A percentile compares a stretch with the other conserved stretches of the same genome.
These are phyloP conservation scores for Rhimphoctona megacephalus DNA, from an alignment of 2,888 invertebrate genomes.

Conservation along the genomic window DNA sequence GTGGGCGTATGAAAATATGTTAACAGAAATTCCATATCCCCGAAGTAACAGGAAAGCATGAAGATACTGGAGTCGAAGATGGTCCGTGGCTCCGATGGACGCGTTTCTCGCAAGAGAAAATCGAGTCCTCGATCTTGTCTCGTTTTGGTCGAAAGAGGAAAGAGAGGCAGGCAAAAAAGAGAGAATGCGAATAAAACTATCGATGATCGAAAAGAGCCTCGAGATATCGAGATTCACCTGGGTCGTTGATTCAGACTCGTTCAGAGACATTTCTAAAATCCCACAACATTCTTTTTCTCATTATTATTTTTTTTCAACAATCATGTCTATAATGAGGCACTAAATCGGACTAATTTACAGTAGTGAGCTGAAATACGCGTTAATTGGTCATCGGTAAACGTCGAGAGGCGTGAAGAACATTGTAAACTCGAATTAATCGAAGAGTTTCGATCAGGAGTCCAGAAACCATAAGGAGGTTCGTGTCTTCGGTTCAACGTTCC, in stretches of 20 bases:
- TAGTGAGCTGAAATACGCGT: slow-evolving; percentile 68
- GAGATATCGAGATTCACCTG: not conserved
- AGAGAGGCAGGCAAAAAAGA: not conserved
- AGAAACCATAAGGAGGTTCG: slow-evolving; percentile 71
- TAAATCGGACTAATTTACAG: slow-evolving; percentile 50
- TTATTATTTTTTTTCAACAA: slow-evolving; percentile 1
- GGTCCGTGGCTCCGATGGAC: not conserved
- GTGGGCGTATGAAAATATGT: slow-evolving; percentile 73
- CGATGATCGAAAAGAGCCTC: slow-evolving; percentile 39
- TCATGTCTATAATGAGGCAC: slow-evolving; percentile 5
- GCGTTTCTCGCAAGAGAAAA: not conserved
- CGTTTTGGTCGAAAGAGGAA: slow-evolving; percentile 1
- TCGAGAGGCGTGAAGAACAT: slow-evolving; percentile 81
- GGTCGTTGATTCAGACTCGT: not conserved
- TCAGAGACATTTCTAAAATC: not conserved
- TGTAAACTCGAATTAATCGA: slow-evolving; percentile 83
- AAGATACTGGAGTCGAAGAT: slow-evolving; percentile 62
- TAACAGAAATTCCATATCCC: slow-evolving; percentile 82
- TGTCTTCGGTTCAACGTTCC: not conserved
- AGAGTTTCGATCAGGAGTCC: slow-evolving; percentile 75
- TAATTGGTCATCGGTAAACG: slow-evolving; percentile 77
- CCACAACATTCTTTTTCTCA: not conserved
- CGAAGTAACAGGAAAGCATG: slow-evolving; percentile 76
- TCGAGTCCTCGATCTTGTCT: slow-evolving; percentile 11
- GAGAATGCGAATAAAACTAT: not conserved